phyloP scores from a whole-genome alignment of 2,888 invertebrate species.

The Sesamia inferens region DNA sequence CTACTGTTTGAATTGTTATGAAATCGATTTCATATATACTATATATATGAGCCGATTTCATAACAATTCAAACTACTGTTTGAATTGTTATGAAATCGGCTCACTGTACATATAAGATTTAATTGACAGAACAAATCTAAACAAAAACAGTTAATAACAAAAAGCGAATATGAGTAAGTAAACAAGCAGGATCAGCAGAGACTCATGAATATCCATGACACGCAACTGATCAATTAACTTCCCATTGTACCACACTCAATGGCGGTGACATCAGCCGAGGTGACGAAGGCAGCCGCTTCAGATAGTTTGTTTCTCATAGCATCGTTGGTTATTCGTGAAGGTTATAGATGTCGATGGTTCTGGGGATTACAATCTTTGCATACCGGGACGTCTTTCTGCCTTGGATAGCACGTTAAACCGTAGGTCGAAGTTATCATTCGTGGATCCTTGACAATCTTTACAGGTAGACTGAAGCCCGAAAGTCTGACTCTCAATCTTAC shows the following conservation, averaged over 20 bases:
- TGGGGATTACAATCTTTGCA: no score
- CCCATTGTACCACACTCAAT: slow-evolving; percentile 32
- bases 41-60: no score
- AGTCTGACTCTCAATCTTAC: no score
- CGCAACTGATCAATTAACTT: slow-evolving; percentile 27
- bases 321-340: no score
- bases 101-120: neutral
- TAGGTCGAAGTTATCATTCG: no score
- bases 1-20: neutral
- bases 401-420: no score
- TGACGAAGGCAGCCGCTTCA: neutral
- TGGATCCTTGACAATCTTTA: no score
- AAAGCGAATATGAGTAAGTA: slow-evolving; percentile 8
- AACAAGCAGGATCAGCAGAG: slow-evolving; percentile 18
- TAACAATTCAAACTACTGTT: no score
- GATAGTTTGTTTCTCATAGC: neutral
- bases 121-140: slow-evolving; percentile 6
- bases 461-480: no score
- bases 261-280: slow-evolving; percentile 11
- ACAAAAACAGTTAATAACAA: slow-evolving; percentile 13
- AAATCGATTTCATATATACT: no score
- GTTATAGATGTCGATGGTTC: neutral
- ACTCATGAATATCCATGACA: slow-evolving; percentile 41
- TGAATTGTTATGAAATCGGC: neutral
- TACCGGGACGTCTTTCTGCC: no score